Evolutionary conservation across 2,888 invertebrate species (phyloP).

Genomic region (Sarcophaga caerulescens): DNA sequence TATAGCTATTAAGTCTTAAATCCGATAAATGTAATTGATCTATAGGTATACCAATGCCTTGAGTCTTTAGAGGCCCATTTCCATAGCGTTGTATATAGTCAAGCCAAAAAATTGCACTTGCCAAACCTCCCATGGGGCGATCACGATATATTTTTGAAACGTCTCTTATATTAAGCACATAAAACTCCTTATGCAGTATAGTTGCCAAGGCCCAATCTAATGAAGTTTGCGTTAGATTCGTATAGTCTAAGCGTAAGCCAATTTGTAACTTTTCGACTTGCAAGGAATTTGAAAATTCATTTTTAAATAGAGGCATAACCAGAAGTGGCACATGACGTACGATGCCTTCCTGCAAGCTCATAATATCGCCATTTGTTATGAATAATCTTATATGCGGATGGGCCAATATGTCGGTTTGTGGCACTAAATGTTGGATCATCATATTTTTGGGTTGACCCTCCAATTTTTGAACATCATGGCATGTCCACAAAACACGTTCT

Average conservation of each 20-base stretch:
- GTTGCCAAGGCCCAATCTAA: conserved; percentile 78
- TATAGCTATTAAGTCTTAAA: conserved; percentile 79
- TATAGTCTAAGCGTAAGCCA: conserved; percentile 75
- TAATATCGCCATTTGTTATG: conserved; percentile 80
- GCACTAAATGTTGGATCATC: conserved; percentile 81
- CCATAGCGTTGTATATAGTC: conserved; percentile 80
- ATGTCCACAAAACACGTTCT: conserved; percentile 82
- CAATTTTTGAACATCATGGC: conserved; percentile 79
- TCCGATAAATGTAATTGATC: conserved; percentile 79
- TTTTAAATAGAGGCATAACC: conserved; percentile 80
- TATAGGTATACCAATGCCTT: conserved; percentile 76
- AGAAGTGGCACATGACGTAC: conserved; percentile 80
- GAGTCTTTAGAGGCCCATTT: conserved; percentile 76
- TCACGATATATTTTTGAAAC: conserved; percentile 79
- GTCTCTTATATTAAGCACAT: conserved; percentile 75
- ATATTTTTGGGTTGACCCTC: conserved; percentile 80
- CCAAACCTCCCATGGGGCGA: conserved; percentile 79
- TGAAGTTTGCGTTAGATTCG: conserved; percentile 77
- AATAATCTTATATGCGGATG: conserved; percentile 81
- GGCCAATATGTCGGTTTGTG: conserved; percentile 82
- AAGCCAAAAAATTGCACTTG: conserved; percentile 80
- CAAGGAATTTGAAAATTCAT: conserved; percentile 78
- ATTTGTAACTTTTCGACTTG: conserved; percentile 75
- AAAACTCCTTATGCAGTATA: conserved; percentile 77
- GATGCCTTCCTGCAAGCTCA: conserved; percentile 81